Base-by-base conservation (phyloP, 2,797 vertebrate genomes). In the Cercopithecus neglectus region DNA sequence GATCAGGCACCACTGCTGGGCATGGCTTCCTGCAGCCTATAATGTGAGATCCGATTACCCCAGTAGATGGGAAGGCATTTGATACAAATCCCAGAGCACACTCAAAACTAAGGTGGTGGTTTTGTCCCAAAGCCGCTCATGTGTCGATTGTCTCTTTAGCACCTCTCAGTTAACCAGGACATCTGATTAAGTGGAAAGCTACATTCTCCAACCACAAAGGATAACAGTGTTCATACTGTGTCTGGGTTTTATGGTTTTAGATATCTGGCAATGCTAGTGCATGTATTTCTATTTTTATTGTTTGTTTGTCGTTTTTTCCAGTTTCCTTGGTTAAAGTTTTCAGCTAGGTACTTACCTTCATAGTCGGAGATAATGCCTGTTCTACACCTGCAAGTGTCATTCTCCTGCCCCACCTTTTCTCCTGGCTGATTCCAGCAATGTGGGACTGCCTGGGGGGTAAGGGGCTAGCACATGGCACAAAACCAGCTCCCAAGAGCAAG, bases 261-360 rank as follows among this genome's bases (percentile, higher is more conserved):
- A 53, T n/a, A 3, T 87, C 83, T 59, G 50, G 89, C 55, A 81
- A 21, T 36, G 28, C n/a, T 57, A n/a, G 72, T 48, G 4, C 19
- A 28, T 28, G 3, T 10, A 10, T 88, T 86, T 64, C 44, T 84
- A 1, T 81, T 95, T 85, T 70, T 67, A 21, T 74, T 81, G 86
- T 55, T n/a, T 48, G 17, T 75, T 84, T 46, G 70, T 53, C n/a
- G 83, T 19, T 79, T 80, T 75, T 87, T 21, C 46, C 36, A 53
- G 86, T 72, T 55, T 67, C 36, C 85, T 93, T 76, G 86, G 26
- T 84, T 57, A 19, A 84, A 8, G 19, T 80, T 55, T 80, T 84
- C 53, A 19, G 41, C 53, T 26, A 70, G 16, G 44, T 26, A 12
- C 53, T 67, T 30, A 84, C 11, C 41, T 80, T 76, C 33, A n/a